Evolutionary conservation across 2,888 invertebrate genomes (phyloP), one percentile per base, ranked within the genome.

Genomic region (Ochlodes sylvanus): DNA sequence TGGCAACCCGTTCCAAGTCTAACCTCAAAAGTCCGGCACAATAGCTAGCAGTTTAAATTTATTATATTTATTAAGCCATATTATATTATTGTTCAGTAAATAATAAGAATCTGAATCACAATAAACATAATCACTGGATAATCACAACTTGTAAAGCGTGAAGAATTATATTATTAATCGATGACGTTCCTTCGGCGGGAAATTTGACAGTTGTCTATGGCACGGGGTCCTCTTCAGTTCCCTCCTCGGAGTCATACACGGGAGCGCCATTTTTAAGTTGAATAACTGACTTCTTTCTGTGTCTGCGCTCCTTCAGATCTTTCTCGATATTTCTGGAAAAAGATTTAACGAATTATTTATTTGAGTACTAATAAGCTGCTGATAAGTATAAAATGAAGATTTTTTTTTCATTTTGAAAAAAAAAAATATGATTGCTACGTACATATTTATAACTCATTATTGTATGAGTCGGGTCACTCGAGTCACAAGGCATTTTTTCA

Each of bases 211-310:
- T 76, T 76, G 74, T 81, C 88, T 94, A 94, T 80, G 94, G 92
- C 82, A 95, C 93, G 57, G 95, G 94, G 80, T 96, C 96, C 72
- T 96, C 96, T 76, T 96, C 96, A 27, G 95, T 95, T 69, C 95
- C 95, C 63, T 94, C 94, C 56, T 95, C 95, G 3, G 94, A 94
- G 69, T 94, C 94, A 75, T 94, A 94, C 0, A 94, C 94, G 0
- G 94, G 92, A 2, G 94, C 91, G 50, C 94, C 94, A 55, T 94
- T 92, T 71, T 92, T 92, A 83, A 94, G 94, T 79, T 94, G 94
- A 70, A 94, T 94, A 34, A 95, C 94, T 10, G 94, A 94, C 72
- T 94, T 94, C 83, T 95, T 94, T 69, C 94, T 88, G 73, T 94
- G 91, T 75, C 94, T 90, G 27, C 93, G 87, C 75, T 94, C 94